Percentiles rank a stretch among this genome's conserved stretches.
phyloP scores from a whole-genome alignment of 2,113 vertebrate genomes.

The Barbus barbus region DNA sequence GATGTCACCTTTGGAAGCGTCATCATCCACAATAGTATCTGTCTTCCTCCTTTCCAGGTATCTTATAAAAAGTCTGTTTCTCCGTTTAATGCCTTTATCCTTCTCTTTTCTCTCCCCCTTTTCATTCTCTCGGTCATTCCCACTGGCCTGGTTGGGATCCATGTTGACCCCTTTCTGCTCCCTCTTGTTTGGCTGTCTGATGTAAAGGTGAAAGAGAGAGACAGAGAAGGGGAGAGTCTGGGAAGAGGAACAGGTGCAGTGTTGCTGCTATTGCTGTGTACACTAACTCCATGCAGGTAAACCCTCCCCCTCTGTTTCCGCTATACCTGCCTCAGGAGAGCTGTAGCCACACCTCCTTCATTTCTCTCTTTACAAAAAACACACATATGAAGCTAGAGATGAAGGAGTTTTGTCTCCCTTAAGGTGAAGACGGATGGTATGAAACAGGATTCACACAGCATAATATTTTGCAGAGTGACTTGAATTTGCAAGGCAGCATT shows the following conservation, averaged over 20 bases:
- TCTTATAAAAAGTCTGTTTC: slow-evolving; percentile 83
- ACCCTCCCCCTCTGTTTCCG: slow-evolving; percentile 78
- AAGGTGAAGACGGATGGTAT: background rate
- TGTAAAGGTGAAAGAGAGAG: slow-evolving; percentile 48
- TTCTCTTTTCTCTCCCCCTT: slow-evolving; percentile 73
- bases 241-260: slow-evolving; percentile 77
- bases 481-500: background rate
- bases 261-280: slow-evolving; percentile 65
- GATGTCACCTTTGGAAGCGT: slow-evolving; percentile 73
- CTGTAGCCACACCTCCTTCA: slow-evolving; percentile 63
- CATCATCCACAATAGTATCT: slow-evolving; percentile 81
- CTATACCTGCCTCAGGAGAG: slow-evolving; percentile 78
- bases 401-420: background rate
- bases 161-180: slow-evolving; percentile 61
- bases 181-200: slow-evolving; percentile 41
- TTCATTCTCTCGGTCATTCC: slow-evolving; percentile 64
- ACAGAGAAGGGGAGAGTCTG: slow-evolving; percentile 59
- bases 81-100: slow-evolving; percentile 74
- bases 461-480: background rate
- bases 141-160: slow-evolving; percentile 74
- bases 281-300: slow-evolving; percentile 71
- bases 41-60: slow-evolving; percentile 93
- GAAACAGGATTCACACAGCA: background rate
- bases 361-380: slow-evolving; percentile 43
- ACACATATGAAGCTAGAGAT: slow-evolving; percentile 7